These are phyloP conservation scores for Cryptocephalus moraei DNA, from an alignment of 2,888 invertebrate genomes.

Conservation along the genomic window DNA sequence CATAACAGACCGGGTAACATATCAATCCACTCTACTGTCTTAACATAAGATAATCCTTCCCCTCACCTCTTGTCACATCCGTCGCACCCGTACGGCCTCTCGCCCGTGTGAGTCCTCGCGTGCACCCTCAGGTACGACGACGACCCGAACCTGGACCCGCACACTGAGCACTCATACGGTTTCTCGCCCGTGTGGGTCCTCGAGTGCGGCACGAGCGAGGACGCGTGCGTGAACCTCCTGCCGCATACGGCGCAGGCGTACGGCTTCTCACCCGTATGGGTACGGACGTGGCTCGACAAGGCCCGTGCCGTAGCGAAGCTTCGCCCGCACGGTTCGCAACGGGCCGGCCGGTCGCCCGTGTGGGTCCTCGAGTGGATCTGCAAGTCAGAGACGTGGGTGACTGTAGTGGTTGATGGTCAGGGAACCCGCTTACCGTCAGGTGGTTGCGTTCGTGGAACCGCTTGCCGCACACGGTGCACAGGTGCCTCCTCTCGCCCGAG, in stretches of 20 bases:
- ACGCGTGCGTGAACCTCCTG: conserved; percentile 32
- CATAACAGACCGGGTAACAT: no score
- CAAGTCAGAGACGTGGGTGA: conserved; percentile 2
- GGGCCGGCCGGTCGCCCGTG: conserved; percentile 30
- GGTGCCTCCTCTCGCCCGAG: conserved; percentile 29
- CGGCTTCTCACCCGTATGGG: conserved; percentile 32
- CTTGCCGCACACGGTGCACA: conserved; percentile 32
- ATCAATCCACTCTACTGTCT: no score
- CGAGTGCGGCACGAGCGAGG: conserved; percentile 29
- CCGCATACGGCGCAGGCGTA: conserved; percentile 32
- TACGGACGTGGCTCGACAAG: conserved; percentile 30
- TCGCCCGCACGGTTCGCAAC: conserved; percentile 33
- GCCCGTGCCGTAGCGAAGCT: conserved; percentile 30
- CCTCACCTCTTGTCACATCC: conserved; percentile 27
- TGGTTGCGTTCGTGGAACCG: conserved; percentile 30
- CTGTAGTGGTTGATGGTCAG: no score
- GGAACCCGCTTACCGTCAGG: conserved; percentile 23
- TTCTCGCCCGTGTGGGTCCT: conserved; percentile 34
- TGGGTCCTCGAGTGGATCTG: conserved; percentile 31
- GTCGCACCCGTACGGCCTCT: conserved; percentile 32
- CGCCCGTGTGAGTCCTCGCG: conserved; percentile 31
- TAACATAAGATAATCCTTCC: no score
- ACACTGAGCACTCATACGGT: conserved; percentile 29
- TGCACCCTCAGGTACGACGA: conserved; percentile 35
- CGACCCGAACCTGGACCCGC: conserved; percentile 28